Evolutionary conservation across 2,888 invertebrate genomes (phyloP), one percentile per base, ranked within the genome.

Genomic region (Parnassius smintheus): DNA sequence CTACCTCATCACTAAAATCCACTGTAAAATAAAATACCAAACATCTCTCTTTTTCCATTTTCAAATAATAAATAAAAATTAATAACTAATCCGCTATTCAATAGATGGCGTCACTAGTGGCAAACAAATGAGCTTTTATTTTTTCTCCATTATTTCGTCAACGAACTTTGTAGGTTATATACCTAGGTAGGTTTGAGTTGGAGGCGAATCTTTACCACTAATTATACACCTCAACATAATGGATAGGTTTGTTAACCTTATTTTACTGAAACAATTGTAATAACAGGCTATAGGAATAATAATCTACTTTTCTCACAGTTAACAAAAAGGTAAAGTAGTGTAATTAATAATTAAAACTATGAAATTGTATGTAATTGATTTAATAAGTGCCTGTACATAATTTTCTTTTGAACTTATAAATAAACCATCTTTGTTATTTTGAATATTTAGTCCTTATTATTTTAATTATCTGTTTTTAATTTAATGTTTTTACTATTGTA

Each of bases 21-120:
- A 35, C 35, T 35, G 4, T 35, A 35, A 35, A 35, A 35, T 35
- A 35, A 35, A 35, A 7, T 35, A 35, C 35, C 7, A 35, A 35
- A 35, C 35, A 4, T 35, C 35, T 35, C 35, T 7, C 35, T 35
- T 3, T 35, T 35, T 35, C 35, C 4, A 7, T 35, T 35, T 35
- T 35, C 35, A 35, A 35, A 35, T 35, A 4, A 35, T 35, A 35
- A 35, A 35, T 12, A 12, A 12, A 51, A 41, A 42, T 62, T n/a
- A 52, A 44, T 25, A 49, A 13, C 46, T n/a, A 48, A 52, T 11
- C 48, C 57, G 66, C 65, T 71, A 70, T 64, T 64, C 80, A 68
- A 66, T 78, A 89, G 88, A 88, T 88, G 87, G 87, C 88, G 85
- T 75, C 67, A 78, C 75, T 66, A 61, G 85, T 78, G 65, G 59